phyloP scores from a whole-genome alignment of 23 tunicate genomes.

The Ciona savignyi region DNA sequence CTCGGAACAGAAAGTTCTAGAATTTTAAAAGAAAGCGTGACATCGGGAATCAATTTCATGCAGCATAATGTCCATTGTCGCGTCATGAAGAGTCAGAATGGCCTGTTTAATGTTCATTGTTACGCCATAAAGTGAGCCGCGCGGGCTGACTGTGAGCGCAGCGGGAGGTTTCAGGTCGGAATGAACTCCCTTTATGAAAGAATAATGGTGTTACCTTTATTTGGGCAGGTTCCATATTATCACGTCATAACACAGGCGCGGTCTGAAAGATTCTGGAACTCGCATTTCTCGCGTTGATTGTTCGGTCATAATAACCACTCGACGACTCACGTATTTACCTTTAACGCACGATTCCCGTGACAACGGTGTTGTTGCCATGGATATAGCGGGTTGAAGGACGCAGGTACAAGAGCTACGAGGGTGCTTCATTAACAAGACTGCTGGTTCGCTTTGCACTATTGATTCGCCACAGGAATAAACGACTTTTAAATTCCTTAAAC shows the following conservation, averaged over 20 bases:
- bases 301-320: background rate
- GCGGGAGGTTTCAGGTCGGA: background rate
- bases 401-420: background rate
- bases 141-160: background rate
- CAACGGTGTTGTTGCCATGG: background rate
- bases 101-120: background rate
- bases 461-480: background rate
- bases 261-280: background rate
- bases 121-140: background rate
- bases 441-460: background rate
- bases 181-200: background rate
- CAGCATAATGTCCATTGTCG: background rate
- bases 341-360: background rate
- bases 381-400: background rate
- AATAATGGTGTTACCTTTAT: background rate
- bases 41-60: conserved; percentile 1
- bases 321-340: background rate
- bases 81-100: background rate
- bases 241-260: background rate
- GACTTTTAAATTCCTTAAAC: background rate
- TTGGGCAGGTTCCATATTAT: background rate
- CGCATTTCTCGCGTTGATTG: background rate
- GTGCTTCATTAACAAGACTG: background rate
- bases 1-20: background rate
- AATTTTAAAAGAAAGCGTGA: background rate